These are phyloP conservation scores for Athetis lepigone DNA, from an alignment of 2,888 invertebrate species.

Conservation along the genomic window DNA sequence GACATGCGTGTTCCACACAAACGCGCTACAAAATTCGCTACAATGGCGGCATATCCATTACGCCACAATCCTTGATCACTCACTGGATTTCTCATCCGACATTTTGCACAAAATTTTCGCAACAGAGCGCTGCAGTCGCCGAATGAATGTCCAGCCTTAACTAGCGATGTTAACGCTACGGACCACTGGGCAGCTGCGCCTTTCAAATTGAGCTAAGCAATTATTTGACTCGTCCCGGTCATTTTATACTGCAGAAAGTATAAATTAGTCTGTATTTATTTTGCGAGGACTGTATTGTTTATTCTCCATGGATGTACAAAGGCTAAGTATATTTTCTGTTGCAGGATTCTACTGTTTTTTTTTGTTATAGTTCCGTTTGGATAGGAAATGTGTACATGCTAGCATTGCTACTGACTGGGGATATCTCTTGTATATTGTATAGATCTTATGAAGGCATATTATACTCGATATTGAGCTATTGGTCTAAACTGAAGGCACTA, in stretches of 20 bases:
- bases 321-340: slow-evolving; percentile 45
- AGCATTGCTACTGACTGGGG: neutral
- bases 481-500: too few species aligned
- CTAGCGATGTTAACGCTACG: slow-evolving; percentile 40
- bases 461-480: too few species aligned
- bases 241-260: slow-evolving; percentile 51
- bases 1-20: slow-evolving; percentile 46
- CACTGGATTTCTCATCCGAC: slow-evolving; percentile 46
- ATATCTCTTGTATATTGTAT: neutral
- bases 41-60: slow-evolving; percentile 55
- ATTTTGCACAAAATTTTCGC: slow-evolving; percentile 52
- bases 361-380: slow-evolving; percentile 12
- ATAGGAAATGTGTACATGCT: too few species aligned
- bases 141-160: slow-evolving; percentile 53
- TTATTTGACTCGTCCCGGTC: slow-evolving; percentile 59
- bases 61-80: slow-evolving; percentile 53
- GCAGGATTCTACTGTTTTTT: slow-evolving; percentile 20
- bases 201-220: slow-evolving; percentile 64
- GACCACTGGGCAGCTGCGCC: slow-evolving; percentile 49
- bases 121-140: slow-evolving; percentile 34
- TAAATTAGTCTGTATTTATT: slow-evolving; percentile 55
- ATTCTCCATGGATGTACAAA: slow-evolving; percentile 49
- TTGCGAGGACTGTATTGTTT: slow-evolving; percentile 42
- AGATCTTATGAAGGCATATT: neutral
- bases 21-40: slow-evolving; percentile 34